These are phyloP conservation scores for Crocallis elinguaria DNA, from an alignment of 2,888 invertebrate genomes.

Conservation along the genomic window DNA sequence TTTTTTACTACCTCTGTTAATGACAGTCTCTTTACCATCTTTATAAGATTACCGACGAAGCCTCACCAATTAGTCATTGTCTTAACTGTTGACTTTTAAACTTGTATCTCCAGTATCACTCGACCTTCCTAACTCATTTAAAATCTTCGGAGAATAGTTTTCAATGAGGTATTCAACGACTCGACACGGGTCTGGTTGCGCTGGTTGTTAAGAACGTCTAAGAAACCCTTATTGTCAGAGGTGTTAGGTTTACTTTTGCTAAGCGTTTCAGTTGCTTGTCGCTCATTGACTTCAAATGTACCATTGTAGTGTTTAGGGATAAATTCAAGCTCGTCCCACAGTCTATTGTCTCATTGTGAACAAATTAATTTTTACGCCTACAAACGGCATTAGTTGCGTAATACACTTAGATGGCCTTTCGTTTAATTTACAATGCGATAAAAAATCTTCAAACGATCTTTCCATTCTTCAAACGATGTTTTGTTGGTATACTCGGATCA, in stretches of 20 bases:
- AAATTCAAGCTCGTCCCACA: slow-evolving; percentile 62
- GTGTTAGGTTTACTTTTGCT: slow-evolving; percentile 44
- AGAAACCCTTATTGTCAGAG: slow-evolving; percentile 41
- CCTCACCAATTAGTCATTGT: slow-evolving; percentile 57
- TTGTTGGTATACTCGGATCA: slow-evolving; percentile 28
- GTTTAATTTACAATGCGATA: slow-evolving; percentile 25
- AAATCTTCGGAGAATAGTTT: slow-evolving; percentile 36
- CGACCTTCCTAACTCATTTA: slow-evolving; percentile 46
- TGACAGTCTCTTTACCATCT: slow-evolving; percentile 38
- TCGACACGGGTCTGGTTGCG: slow-evolving; percentile 36
- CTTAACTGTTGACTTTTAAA: slow-evolving; percentile 48
- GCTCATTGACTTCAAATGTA: slow-evolving; percentile 46
- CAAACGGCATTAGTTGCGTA: slow-evolving; percentile 51
- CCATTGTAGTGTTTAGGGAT: slow-evolving; percentile 55
- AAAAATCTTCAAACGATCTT: slow-evolving; percentile 19
- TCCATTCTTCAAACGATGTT: slow-evolving; percentile 20
- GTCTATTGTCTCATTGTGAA: slow-evolving; percentile 60
- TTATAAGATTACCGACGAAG: slow-evolving; percentile 43
- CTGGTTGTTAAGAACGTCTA: slow-evolving; percentile 37
- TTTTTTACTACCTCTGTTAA: slow-evolving; percentile 37
- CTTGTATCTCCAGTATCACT: slow-evolving; percentile 42
- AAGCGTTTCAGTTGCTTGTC: slow-evolving; percentile 34
- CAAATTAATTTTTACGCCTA: slow-evolving; percentile 53
- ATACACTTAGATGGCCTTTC: too few species aligned
- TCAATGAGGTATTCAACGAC: slow-evolving; percentile 45